Conservation (phyloP, 1,140 invertebrate species). For the Popillia japonica region DNA sequence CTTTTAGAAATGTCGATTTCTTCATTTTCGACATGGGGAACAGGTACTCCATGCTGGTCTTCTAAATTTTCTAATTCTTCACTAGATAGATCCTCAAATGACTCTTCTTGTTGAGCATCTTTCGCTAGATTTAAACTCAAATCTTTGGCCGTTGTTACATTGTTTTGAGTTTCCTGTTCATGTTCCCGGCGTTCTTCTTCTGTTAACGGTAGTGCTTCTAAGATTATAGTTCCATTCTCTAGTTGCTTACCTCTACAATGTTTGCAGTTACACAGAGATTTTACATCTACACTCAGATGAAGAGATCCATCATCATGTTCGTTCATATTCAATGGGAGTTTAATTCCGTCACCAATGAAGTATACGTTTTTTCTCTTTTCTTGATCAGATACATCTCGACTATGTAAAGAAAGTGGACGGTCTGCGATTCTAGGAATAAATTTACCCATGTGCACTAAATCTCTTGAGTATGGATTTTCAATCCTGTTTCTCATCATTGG, state of each 20-base stretch:
- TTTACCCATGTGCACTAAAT: slow-evolving; percentile 44
- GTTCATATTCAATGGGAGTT: slow-evolving; percentile 46
- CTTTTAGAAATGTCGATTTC: background rate
- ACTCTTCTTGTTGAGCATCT: background rate
- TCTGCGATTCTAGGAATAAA: slow-evolving; percentile 42
- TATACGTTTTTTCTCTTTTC: slow-evolving; percentile 41
- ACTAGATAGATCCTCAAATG: background rate
- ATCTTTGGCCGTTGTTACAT: background rate
- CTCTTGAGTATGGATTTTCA: slow-evolving; percentile 26
- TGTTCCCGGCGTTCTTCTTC: slow-evolving; percentile 6
- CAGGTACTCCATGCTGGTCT: background rate
- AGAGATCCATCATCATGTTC: slow-evolving; percentile 44
- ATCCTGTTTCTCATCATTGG: background rate
- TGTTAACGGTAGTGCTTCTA: background rate
- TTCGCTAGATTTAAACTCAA: background rate
- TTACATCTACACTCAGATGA: slow-evolving; percentile 45
- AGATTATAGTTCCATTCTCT: slow-evolving; percentile 24
- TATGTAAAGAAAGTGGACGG: slow-evolving; percentile 21
- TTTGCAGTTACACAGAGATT: slow-evolving; percentile 46
- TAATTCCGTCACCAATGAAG: slow-evolving; percentile 47
- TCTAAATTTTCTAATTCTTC: background rate
- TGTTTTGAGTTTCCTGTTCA: background rate
- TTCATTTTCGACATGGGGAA: background rate
- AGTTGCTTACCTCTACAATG: slow-evolving; percentile 23
- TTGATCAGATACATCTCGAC: slow-evolving; percentile 41